phyloP scores from a whole-genome alignment of 2,888 invertebrate genomes.

The Auanema sp. region DNA sequence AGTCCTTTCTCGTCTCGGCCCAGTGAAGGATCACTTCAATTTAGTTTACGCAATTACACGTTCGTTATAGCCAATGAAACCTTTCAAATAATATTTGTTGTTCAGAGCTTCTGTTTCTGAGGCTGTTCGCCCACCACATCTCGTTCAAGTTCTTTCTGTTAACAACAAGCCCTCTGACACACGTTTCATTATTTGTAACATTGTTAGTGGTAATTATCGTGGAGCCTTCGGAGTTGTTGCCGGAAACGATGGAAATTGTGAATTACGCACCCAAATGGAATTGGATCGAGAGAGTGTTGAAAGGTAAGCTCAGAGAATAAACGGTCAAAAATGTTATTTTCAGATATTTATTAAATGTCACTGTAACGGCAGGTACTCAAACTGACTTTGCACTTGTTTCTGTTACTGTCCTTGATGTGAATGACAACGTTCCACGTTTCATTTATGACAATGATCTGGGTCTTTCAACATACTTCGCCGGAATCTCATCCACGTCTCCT shows the following conservation, averaged over 20 bases:
- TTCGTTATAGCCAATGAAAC: slow-evolving; percentile 28
- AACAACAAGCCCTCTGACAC: slow-evolving; percentile 59
- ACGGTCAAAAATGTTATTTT: slow-evolving; percentile 3
- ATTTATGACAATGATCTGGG: slow-evolving; percentile 67
- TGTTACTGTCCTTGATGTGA: slow-evolving; percentile 74
- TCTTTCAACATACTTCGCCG: slow-evolving; percentile 55
- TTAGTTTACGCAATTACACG: slow-evolving; percentile 58
- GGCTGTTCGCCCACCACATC: slow-evolving; percentile 55
- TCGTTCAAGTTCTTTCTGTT: slow-evolving; percentile 56
- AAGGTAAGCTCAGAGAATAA: slow-evolving; percentile 18
- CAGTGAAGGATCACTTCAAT: slow-evolving; percentile 49
- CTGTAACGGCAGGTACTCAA: slow-evolving; percentile 55
- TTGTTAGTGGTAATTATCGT: slow-evolving; percentile 59
- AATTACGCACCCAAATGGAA: slow-evolving; percentile 57
- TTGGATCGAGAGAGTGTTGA: slow-evolving; percentile 62
- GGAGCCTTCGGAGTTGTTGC: slow-evolving; percentile 58
- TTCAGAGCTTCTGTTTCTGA: slow-evolving; percentile 61
- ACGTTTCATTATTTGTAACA: slow-evolving; percentile 58
- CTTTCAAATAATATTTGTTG: neutral
- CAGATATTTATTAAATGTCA: slow-evolving; percentile 59
- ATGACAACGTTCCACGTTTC: slow-evolving; percentile 88
- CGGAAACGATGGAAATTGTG: slow-evolving; percentile 58
- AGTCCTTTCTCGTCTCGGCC: slow-evolving; percentile 35
- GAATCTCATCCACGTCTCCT: slow-evolving; percentile 47
- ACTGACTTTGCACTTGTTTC: slow-evolving; percentile 57